Conservation (phyloP, 2,888 invertebrate genomes). For the Caenorhabditis angaria region DNA sequence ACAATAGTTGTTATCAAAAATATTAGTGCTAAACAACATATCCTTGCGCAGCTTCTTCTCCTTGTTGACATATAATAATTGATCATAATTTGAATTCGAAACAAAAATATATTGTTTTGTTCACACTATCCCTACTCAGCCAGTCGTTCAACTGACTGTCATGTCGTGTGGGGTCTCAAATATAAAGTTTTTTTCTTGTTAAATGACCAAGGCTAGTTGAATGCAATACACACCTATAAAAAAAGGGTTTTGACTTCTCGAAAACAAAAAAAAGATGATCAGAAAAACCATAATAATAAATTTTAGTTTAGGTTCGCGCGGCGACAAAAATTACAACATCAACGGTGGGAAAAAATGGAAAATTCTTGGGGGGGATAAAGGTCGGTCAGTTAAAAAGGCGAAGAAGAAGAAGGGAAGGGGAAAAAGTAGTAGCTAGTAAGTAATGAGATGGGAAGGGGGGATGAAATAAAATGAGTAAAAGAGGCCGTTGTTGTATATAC, state of each 20-base stretch:
- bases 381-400: slow-evolving; percentile 5
- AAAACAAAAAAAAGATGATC: too few species aligned
- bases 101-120: neutral
- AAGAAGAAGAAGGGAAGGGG: slow-evolving; percentile 15
- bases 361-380: neutral
- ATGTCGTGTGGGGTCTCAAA: slow-evolving; percentile 2
- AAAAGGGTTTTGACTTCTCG: too few species aligned
- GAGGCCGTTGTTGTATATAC: slow-evolving; percentile 4
- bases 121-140: neutral
- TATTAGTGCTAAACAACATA: neutral
- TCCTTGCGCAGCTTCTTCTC: neutral
- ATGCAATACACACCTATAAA: neutral
- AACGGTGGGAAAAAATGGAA: neutral
- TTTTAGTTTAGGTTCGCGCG: neutral
- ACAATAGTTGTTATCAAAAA: neutral
- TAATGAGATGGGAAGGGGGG: neutral
- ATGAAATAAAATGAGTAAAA: neutral
- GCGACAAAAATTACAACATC: neutral
- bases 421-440: slow-evolving; percentile 15
- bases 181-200: too few species aligned
- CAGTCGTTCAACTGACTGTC: slow-evolving; percentile 1
- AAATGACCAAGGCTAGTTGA: neutral
- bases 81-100: neutral
- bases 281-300: neutral
- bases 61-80: neutral